Evolutionary conservation across 2,113 vertebrate species (phyloP).

Genomic region (Varanus komodoensis): DNA sequence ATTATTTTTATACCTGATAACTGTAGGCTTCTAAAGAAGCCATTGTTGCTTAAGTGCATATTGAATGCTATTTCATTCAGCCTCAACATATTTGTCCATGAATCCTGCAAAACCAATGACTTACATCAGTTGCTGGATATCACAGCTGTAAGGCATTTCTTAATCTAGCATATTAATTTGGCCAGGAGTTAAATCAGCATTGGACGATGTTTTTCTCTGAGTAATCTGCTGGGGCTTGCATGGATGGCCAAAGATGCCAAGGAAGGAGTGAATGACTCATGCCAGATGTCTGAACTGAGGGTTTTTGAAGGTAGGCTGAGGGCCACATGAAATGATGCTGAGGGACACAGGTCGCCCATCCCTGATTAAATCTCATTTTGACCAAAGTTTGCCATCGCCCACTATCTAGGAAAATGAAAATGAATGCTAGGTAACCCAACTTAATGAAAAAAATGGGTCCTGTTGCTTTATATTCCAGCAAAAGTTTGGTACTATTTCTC

Average conservation of each 20-base stretch:
- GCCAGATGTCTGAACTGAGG: too few species aligned
- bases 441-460: neutral
- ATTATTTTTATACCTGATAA: neutral
- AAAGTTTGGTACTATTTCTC: neutral
- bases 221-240: too few species aligned
- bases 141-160: neutral
- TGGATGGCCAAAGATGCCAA: too few species aligned
- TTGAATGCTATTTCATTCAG: neutral
- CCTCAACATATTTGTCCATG: neutral
- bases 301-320: too few species aligned
- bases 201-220: too few species aligned
- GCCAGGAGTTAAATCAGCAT: neutral
- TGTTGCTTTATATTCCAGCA: neutral
- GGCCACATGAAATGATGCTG: too few species aligned
- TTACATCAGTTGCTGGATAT: neutral
- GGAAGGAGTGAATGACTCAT: too few species aligned
- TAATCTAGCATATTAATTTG: neutral
- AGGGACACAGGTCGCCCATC: too few species aligned
- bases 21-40: neutral
- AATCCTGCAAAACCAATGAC: neutral
- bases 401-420: neutral
- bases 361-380: neutral
- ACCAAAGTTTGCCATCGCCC: neutral
- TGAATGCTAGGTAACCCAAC: neutral
- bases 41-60: neutral